These are phyloP conservation scores for Drosophila robusta DNA, from an alignment of 2,888 invertebrate species.

Conservation along the genomic window DNA sequence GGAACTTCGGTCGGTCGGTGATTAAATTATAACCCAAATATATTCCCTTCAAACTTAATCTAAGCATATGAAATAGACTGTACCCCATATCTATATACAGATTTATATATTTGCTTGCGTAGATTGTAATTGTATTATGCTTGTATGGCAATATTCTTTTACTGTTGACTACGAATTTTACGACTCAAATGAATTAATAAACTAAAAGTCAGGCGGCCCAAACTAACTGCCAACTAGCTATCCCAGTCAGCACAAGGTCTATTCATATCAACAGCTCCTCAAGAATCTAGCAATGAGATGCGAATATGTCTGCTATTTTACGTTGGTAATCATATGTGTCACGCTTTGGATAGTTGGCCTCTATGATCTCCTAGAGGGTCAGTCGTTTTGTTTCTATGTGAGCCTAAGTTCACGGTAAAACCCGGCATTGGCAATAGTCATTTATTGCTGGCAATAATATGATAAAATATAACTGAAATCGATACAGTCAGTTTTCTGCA, in stretches of 20 bases:
- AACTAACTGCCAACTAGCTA: not conserved
- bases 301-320: too few relatives aligned
- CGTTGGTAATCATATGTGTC: not conserved
- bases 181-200: slow-evolving; percentile 60
- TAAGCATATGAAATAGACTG: not conserved
- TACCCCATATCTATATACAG: not conserved
- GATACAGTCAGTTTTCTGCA: not conserved
- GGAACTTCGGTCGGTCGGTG: too few relatives aligned
- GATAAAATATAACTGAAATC: slow-evolving; percentile 5
- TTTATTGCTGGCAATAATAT: slow-evolving; percentile 2
- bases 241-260: too few relatives aligned
- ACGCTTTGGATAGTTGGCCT: not conserved
- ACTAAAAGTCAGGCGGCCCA: slow-evolving; percentile 19
- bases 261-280: not conserved
- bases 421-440: not conserved
- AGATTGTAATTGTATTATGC: slow-evolving; percentile 4
- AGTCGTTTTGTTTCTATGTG: not conserved
- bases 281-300: not conserved
- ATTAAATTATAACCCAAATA: not conserved
- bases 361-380: not conserved
- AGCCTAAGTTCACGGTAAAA: not conserved
- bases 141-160: slow-evolving; percentile 2
- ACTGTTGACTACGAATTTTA: slow-evolving; percentile 51
- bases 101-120: slow-evolving; percentile 7
- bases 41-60: not conserved